These are phyloP conservation scores for Melitaea athalia DNA, from an alignment of 2,888 invertebrate species.

Conservation along the genomic window DNA sequence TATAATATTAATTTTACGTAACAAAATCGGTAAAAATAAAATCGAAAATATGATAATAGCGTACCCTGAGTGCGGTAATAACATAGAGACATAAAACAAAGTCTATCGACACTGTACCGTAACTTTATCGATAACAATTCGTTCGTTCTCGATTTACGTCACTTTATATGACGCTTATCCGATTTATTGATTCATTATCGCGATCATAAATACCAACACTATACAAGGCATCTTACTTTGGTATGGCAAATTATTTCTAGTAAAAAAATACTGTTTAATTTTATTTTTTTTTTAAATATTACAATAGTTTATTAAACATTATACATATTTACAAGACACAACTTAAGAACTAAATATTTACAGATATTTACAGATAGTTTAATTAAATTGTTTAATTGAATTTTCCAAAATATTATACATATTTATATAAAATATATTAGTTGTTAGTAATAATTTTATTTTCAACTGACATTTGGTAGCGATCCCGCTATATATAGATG, in stretches of 20 bases:
- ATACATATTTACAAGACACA: no score
- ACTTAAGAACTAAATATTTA: no score
- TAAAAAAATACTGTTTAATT: not conserved
- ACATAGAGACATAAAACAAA: constrained; percentile 25
- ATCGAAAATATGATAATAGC: not conserved
- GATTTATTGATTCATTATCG: constrained; percentile 22
- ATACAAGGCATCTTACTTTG: not conserved
- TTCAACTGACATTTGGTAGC: no score
- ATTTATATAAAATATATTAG: no score
- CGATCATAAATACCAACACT: constrained; percentile 16
- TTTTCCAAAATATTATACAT: no score
- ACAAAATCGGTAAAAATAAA: not conserved
- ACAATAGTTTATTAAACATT: no score
- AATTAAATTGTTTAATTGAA: no score
- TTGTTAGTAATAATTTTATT: no score
- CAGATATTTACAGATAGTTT: no score
- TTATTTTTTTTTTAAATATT: no score
- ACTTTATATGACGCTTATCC: constrained; percentile 24
- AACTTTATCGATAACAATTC: constrained; percentile 34
- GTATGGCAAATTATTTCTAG: not conserved
- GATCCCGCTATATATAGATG: no score
- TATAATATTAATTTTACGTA: not conserved
- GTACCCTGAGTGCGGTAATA: constrained; percentile 1
- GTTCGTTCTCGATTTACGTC: constrained; percentile 30
- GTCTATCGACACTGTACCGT: constrained; percentile 25